These are phyloP conservation scores for Puffinus mauretanicus DNA, from an alignment of 2,113 vertebrate genomes.

Conservation along the genomic window DNA sequence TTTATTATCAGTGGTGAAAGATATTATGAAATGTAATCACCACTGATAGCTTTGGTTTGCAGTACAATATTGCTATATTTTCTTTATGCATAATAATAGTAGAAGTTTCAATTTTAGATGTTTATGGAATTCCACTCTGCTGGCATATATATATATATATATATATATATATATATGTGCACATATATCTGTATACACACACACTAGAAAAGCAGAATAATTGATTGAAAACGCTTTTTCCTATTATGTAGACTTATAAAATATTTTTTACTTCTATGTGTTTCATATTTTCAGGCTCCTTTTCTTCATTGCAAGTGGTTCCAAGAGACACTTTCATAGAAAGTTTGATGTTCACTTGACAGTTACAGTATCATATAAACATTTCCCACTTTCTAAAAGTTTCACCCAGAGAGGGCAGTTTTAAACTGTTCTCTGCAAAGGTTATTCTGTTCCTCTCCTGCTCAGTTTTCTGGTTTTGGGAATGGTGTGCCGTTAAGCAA, in stretches of 20 bases:
- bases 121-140: not conserved
- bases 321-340: not conserved
- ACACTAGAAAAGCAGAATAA: not conserved
- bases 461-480: not conserved
- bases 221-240: not conserved
- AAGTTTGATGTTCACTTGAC: not conserved
- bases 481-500: not conserved
- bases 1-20: not conserved
- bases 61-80: not conserved
- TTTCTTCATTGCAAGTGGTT: not conserved
- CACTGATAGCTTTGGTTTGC: not conserved
- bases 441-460: not conserved
- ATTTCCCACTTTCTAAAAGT: not conserved
- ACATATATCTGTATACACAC: not conserved
- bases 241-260: not conserved
- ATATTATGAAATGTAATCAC: not conserved
- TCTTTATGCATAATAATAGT: not conserved
- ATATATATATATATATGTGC: no score
- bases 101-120: not conserved
- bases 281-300: not conserved
- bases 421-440: not conserved
- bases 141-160: not conserved
- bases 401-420: not conserved
- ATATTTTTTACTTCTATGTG: not conserved
- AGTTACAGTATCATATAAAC: not conserved